Percentiles rank a stretch among this genome's conserved stretches.
These are phyloP conservation scores for Melanaphis sacchari DNA, from an alignment of 1,140 invertebrate genomes.

Conservation along the genomic window DNA sequence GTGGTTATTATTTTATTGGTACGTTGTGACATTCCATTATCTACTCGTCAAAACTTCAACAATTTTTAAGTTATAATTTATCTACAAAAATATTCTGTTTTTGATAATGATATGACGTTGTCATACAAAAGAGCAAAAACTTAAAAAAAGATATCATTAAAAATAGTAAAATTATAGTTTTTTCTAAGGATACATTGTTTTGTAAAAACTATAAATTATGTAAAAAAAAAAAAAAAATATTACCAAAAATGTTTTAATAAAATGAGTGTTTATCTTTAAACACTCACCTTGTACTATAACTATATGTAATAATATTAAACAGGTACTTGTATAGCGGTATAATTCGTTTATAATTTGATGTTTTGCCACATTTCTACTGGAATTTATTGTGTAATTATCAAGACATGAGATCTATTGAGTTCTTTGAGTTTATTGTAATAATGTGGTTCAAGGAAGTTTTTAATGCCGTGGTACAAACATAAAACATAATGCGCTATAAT, in stretches of 20 bases:
- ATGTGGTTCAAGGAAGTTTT: constrained; percentile 4
- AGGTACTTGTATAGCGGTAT: background rate
- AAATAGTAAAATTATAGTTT: background rate
- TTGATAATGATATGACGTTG: background rate
- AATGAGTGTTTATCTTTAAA: background rate
- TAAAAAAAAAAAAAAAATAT: background rate
- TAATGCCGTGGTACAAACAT: background rate
- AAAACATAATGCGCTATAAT: background rate
- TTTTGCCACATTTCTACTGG: background rate
- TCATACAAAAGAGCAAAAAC: background rate
- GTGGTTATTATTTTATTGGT: background rate
- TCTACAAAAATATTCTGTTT: background rate
- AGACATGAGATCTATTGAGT: background rate
- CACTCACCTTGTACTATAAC: background rate
- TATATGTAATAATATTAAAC: background rate
- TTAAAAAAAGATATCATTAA: background rate
- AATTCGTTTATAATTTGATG: constrained; percentile 9
- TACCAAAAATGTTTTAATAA: background rate
- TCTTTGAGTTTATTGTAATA: background rate
- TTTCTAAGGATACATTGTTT: background rate
- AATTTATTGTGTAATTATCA: background rate
- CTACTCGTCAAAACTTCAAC: background rate
- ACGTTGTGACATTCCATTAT: background rate
- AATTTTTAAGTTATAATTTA: background rate
- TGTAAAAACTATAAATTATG: background rate